phyloP scores from a whole-genome alignment of 1,140 invertebrate genomes.

The Mylabris phalerata region DNA sequence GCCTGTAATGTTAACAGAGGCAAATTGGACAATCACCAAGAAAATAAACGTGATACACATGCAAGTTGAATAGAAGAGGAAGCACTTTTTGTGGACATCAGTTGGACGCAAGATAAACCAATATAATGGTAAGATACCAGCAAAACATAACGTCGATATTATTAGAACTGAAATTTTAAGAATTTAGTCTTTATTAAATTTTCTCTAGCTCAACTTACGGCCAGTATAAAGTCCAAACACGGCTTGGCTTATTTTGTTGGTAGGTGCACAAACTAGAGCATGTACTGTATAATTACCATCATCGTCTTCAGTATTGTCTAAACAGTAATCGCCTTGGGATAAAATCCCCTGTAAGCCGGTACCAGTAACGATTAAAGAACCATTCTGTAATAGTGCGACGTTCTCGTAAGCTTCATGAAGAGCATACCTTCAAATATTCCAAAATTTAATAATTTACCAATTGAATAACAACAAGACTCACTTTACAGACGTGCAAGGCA shows the following conservation, averaged over 20 bases:
- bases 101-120: conserved; percentile 14
- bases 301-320: conserved; percentile 6
- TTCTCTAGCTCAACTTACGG: not conserved
- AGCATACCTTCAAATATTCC: conserved; percentile 5
- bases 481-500: conserved; percentile 5
- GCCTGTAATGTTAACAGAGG: not conserved
- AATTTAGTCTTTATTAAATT: not conserved
- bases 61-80: conserved; percentile 19
- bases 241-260: not conserved
- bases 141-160: conserved; percentile 23
- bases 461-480: not conserved
- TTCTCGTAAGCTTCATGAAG: conserved; percentile 5
- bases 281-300: not conserved
- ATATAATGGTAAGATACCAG: conserved; percentile 18
- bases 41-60: conserved; percentile 23
- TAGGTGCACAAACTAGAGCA: not conserved
- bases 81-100: conserved; percentile 24
- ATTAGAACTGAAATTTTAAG: conserved; percentile 21
- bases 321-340: conserved; percentile 15
- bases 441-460: not conserved
- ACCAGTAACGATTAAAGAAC: conserved; percentile 20
- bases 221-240: not conserved
- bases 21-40: conserved; percentile 18
- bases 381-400: conserved; percentile 19
- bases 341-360: conserved; percentile 9